Evolutionary conservation across 2,888 invertebrate species (phyloP), one percentile per base, ranked within the genome.

Genomic region (Agrotis ipsilon): DNA sequence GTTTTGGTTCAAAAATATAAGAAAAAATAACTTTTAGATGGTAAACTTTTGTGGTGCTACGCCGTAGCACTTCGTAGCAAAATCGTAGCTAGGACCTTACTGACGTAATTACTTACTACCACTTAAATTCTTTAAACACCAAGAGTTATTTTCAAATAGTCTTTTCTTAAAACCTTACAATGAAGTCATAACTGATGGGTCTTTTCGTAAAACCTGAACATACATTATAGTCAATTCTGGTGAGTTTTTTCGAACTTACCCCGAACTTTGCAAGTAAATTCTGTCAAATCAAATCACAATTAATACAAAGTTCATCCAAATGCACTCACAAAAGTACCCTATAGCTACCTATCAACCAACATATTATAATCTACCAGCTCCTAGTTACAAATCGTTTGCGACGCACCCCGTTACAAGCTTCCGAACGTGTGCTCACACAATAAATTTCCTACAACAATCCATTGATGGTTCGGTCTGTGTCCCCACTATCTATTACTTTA

Each of bases 361-460:
- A 51, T 51, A 75, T 52, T 66, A 72, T 62, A 74, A 69, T 60
- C 65, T 45, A 65, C 51, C 32, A 49, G 24, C 69, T 75, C 24
- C 64, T 27, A 69, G 70, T 66, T 68, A 75, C 75, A 75, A 83
- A 82, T 72, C 61, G 74, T 70, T 72, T 68, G 70, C 64, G 51
- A 69, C 65, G 72, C 68, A 68, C 78, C 80, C 75, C 62, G 72
- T 57, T 72, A 75, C 78, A 75, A 69, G 75, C 57, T 67, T 49
- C 74, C 51, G 65, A 71, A 69, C 67, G 79, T 77, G 76, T 72
- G 75, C 65, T 74, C 78, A 80, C 83, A 80, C 75, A 81, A 83
- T 85, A 83, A 81, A 85, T 85, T 85, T 74, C 67, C 61, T 80
- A 80, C 78, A 73, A 71, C 81, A 77, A 84, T 78, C 78, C 76